phyloP scores from a whole-genome alignment of 2,113 vertebrate species.

The Pterocles orientalis region DNA sequence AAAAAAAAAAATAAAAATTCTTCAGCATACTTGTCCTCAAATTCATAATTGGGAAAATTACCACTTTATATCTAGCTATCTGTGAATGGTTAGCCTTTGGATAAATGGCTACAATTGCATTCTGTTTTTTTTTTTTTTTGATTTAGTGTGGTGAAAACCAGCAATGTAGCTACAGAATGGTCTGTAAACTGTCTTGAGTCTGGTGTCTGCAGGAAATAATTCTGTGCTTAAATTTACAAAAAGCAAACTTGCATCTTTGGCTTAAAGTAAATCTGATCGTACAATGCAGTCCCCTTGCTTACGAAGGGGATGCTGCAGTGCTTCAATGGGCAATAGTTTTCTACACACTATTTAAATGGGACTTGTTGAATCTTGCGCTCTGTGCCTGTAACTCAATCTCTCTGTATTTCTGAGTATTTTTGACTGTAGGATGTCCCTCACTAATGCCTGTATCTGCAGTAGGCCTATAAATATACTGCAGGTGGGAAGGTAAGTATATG shows the following conservation, averaged over 20 bases:
- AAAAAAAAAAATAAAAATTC: not conserved
- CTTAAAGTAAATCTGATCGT: constrained; percentile 29
- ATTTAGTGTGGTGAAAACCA: not conserved
- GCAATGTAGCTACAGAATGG: not conserved
- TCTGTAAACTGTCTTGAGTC: not conserved
- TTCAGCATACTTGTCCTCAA: not conserved
- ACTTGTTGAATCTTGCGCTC: constrained; percentile 61
- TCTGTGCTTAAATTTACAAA: constrained; percentile 42
- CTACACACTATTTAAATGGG: constrained; percentile 60
- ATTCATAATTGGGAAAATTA: not conserved
- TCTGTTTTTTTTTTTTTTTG: not conserved
- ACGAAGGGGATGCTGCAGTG: not conserved
- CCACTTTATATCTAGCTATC: not conserved
- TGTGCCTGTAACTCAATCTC: constrained; percentile 71
- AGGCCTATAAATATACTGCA: constrained; percentile 92
- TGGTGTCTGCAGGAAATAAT: constrained; percentile 70
- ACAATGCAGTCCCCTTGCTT: not conserved
- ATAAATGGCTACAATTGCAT: not conserved
- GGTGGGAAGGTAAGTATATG: constrained; percentile 89
- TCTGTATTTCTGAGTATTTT: constrained; percentile 87
- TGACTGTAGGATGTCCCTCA: constrained; percentile 90
- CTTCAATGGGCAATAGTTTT: constrained; percentile 47
- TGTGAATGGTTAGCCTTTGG: not conserved
- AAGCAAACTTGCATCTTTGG: constrained; percentile 32
- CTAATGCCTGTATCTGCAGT: constrained; percentile 89